Percentiles rank a stretch among this genome's conserved stretches.
These are phyloP conservation scores for Aldabrachelys gigantea DNA, from an alignment of 2,113 vertebrate genomes.

Conservation along the genomic window DNA sequence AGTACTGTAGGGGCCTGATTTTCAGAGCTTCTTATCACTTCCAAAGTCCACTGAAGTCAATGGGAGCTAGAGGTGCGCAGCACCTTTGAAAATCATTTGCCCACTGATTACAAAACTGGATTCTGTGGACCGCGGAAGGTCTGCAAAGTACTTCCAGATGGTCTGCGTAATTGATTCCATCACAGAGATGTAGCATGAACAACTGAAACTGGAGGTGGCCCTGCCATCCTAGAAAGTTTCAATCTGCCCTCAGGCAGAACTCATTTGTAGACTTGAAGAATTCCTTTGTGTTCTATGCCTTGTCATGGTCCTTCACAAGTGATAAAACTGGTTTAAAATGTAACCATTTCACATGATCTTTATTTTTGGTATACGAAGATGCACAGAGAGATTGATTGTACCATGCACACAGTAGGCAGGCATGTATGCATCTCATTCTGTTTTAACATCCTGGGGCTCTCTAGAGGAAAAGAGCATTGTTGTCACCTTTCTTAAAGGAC, in stretches of 20 bases:
- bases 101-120: slow-evolving; percentile 23
- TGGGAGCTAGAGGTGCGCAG: slow-evolving; percentile 20
- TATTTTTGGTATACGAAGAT: slow-evolving; percentile 13
- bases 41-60: slow-evolving; percentile 25
- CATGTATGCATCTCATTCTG: neutral
- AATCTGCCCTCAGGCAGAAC: neutral
- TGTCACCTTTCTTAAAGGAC: slow-evolving; percentile 1
- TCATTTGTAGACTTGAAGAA: neutral
- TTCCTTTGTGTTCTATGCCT: neutral
- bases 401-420: neutral
- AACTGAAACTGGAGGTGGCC: neutral
- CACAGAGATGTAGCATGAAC: neutral
- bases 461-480: neutral
- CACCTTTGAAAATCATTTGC: slow-evolving; percentile 52
- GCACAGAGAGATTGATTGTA: slow-evolving; percentile 43
- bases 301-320: neutral
- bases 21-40: slow-evolving; percentile 25
- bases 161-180: neutral
- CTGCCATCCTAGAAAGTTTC: neutral
- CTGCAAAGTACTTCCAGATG: slow-evolving; percentile 5
- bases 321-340: slow-evolving; percentile 17
- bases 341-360: slow-evolving; percentile 27
- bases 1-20: neutral
- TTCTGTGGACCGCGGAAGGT: slow-evolving; percentile 1
- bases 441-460: slow-evolving; percentile 17